Base-by-base conservation (phyloP, 2,888 invertebrate genomes). In the Drosophila rubida region DNA sequence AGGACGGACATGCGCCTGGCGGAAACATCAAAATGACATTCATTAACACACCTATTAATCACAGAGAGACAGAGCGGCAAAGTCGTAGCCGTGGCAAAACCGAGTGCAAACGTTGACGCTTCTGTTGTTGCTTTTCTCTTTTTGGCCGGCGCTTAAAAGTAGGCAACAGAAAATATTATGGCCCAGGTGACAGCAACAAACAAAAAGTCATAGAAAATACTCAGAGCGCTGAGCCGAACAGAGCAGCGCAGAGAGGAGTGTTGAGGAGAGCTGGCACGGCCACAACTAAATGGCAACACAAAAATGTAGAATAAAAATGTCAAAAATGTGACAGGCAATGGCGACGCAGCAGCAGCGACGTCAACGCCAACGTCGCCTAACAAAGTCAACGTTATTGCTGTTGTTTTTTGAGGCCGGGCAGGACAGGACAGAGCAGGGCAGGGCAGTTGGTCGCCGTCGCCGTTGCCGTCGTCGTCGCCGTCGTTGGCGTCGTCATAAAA, bases 11-110 rank as follows among this genome's bases (percentile, higher is more conserved):
- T 78, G 83, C 88, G 86, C 80, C 83, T 80, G 71, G 79, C 80
- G 87, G 85, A 90, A 87, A 88, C 84, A 87, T 84, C 83, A 80
- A 88, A 90, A 90, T 90, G 90, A 90, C 90, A 90, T 89, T 90
- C 90, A 90, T 90, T 90, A 90, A 87, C 90, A 90, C 90, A 88
- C 87, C 90, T 90, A 90, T 90, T 90, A 90, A 90, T 90, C 90
- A 90, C 78, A 82, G 77, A 65, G 61, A 75, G 44, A 35, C 23
- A 58, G 30, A 51, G 48, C 35, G 35, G 13, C 35, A 37, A 37
- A 37, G 35, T 37, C 35, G 35, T 75, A 72, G 65, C 41, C 46
- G n/a, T 41, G 53, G 63, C 71, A 58, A 66, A 66, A 67, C 53
- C 16, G 45, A 67, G 60, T 63, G 57, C 72, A 75, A 70, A 65